phyloP scores from a whole-genome alignment of 2,888 invertebrate species.

The Erebia aethiops region DNA sequence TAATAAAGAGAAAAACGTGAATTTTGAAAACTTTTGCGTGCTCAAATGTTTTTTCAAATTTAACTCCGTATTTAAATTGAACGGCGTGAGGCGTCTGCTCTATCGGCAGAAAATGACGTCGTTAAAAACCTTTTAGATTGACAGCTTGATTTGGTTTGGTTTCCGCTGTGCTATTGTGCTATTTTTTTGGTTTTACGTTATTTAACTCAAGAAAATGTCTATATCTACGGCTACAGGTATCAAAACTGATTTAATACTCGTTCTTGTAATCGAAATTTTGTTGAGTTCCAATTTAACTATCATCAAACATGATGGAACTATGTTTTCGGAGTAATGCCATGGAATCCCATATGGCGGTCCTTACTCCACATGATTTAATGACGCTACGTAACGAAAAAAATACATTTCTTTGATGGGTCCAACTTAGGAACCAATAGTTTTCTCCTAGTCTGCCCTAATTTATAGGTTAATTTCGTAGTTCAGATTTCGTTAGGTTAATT shows the following conservation, averaged over 20 bases:
- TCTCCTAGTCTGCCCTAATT: slow-evolving; percentile 39
- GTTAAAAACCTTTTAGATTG: slow-evolving; percentile 73
- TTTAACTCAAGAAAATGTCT: slow-evolving; percentile 74
- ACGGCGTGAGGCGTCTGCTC: slow-evolving; percentile 33
- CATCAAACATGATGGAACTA: slow-evolving; percentile 69
- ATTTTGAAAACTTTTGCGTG: not conserved
- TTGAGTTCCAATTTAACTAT: slow-evolving; percentile 54
- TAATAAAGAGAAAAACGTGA: not conserved
- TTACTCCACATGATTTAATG: slow-evolving; percentile 80
- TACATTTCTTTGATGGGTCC: slow-evolving; percentile 41
- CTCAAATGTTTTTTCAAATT: not conserved
- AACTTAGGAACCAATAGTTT: slow-evolving; percentile 32
- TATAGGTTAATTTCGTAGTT: slow-evolving; percentile 49
- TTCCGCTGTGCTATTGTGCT: slow-evolving; percentile 82
- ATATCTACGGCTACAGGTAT: slow-evolving; percentile 81
- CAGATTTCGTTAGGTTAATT: slow-evolving; percentile 65
- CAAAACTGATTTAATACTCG: slow-evolving; percentile 50
- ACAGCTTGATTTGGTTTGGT: slow-evolving; percentile 83
- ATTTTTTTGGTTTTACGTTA: slow-evolving; percentile 76
- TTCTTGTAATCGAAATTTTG: slow-evolving; percentile 47
- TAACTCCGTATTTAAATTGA: not conserved
- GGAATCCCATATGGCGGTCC: slow-evolving; percentile 83
- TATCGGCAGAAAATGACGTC: slow-evolving; percentile 57
- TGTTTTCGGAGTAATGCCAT: slow-evolving; percentile 81
- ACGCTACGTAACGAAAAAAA: slow-evolving; percentile 67